A percentile compares a stretch with the other conserved stretches of the same genome.
phyloP scores from a whole-genome alignment of 2,797 vertebrate genomes.

The Etheostoma perlongum region DNA sequence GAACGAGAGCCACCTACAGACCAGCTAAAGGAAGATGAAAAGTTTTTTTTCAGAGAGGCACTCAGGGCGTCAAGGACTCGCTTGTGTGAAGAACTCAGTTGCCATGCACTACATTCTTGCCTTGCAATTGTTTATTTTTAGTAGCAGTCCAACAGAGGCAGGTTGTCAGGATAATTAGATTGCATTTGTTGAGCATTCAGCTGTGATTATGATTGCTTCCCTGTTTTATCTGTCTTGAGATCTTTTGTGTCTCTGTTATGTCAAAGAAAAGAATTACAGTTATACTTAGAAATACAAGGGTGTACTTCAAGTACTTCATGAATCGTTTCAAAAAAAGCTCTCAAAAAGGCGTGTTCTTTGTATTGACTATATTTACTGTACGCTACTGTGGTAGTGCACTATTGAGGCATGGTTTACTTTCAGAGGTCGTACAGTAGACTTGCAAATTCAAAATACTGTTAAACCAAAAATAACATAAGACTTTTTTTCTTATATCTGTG shows the following conservation, averaged over 20 bases:
- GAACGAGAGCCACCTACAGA: slow-evolving; percentile 87
- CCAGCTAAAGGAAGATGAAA: slow-evolving; percentile 74
- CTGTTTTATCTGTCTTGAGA: slow-evolving; percentile 28
- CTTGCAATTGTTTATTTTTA: slow-evolving; percentile 61
- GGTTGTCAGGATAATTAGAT: slow-evolving; percentile 44
- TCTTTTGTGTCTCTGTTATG: slow-evolving; percentile 11
- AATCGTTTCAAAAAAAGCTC: slow-evolving; percentile 18
- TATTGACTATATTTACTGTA: slow-evolving; percentile 10
- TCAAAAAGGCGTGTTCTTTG: slow-evolving; percentile 11
- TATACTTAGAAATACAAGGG: slow-evolving; percentile 19
- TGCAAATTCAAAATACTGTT: slow-evolving; percentile 15
- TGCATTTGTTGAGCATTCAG: slow-evolving; percentile 39
- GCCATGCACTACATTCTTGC: slow-evolving; percentile 48
- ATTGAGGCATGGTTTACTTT: slow-evolving; percentile 33
- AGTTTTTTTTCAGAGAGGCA: slow-evolving; percentile 1
- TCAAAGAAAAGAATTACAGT: slow-evolving; percentile 11
- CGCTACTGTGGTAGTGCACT: slow-evolving; percentile 16
- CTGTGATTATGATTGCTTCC: slow-evolving; percentile 42
- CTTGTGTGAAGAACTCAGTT: slow-evolving; percentile 31
- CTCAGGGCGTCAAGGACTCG: slow-evolving; percentile 41
- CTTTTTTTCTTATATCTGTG: slow-evolving; percentile 10
- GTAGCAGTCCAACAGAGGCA: slow-evolving; percentile 36
- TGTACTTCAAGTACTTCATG: slow-evolving; percentile 9
- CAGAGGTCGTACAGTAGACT: slow-evolving; percentile 11
- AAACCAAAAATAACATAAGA: slow-evolving; percentile 42